A percentile compares a stretch with the other conserved stretches of the same genome.
These are phyloP conservation scores for Paradisaea rubra DNA, from an alignment of 2,113 vertebrate species.

Conservation along the genomic window DNA sequence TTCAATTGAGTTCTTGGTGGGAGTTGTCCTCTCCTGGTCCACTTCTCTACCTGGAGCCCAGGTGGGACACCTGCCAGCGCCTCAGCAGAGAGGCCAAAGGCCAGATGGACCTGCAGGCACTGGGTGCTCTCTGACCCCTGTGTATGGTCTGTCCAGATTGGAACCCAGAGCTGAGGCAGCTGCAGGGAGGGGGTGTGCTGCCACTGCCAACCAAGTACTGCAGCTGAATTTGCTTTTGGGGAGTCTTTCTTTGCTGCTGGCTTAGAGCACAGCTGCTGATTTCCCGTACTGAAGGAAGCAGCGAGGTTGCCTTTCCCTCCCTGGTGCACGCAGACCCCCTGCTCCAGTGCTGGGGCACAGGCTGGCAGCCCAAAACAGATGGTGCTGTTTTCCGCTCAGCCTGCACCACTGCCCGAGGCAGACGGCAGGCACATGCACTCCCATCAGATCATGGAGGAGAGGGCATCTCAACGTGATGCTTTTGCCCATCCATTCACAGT, in stretches of 20 bases:
- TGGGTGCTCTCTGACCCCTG: background rate
- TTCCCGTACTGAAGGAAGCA: background rate
- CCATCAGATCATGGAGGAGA: background rate
- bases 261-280: background rate
- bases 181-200: background rate
- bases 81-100: background rate
- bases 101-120: background rate
- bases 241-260: background rate
- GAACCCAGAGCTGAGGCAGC: background rate
- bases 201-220: rapidly evolving
- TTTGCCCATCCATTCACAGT: background rate
- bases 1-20: background rate
- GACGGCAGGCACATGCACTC: background rate
- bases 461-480: background rate
- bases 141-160: rapidly evolving
- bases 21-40: background rate
- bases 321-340: rapidly evolving
- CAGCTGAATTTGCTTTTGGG: background rate
- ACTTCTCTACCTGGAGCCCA: background rate
- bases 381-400: background rate
- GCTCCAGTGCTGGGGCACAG: background rate
- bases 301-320: background rate
- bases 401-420: background rate
- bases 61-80: rapidly evolving
- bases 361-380: constrained; percentile 26